Evolutionary conservation across 2,888 invertebrate species (phyloP).

Genomic region (Apodemia hepburni): DNA sequence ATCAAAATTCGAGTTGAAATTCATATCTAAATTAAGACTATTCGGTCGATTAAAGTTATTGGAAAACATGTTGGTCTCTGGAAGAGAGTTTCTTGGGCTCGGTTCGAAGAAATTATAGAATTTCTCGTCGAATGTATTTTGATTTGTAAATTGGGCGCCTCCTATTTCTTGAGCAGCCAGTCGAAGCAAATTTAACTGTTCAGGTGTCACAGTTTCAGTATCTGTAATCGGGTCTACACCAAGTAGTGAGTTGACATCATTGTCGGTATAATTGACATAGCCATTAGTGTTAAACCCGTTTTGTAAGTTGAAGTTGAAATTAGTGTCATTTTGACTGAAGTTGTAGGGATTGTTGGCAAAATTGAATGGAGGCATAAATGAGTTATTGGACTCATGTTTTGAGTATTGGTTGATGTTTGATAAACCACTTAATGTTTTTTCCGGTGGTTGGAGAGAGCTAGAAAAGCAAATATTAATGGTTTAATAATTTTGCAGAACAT

Average conservation of each 20-base stretch:
- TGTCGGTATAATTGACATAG: constrained; percentile 59
- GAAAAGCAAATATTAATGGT: constrained; percentile 28
- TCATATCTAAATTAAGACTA: constrained; percentile 65
- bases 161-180: constrained; percentile 75
- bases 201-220: constrained; percentile 55
- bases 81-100: constrained; percentile 69
- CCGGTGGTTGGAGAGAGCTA: constrained; percentile 63
- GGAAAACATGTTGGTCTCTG: constrained; percentile 58
- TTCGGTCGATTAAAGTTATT: constrained; percentile 59
- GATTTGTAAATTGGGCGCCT: constrained; percentile 65
- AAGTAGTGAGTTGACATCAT: constrained; percentile 51
- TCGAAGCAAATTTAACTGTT: constrained; percentile 67
- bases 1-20: constrained; percentile 53
- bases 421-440: constrained; percentile 54
- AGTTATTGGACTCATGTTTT: constrained; percentile 49
- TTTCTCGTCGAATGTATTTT: constrained; percentile 60
- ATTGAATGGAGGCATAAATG: constrained; percentile 44
- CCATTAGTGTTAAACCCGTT: constrained; percentile 60
- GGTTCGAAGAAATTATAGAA: constrained; percentile 69
- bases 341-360: constrained; percentile 59
- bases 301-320: constrained; percentile 54
- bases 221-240: constrained; percentile 56
- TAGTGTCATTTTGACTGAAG: constrained; percentile 54
- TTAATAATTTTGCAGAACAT: neutral
- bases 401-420: constrained; percentile 46